Percentiles rank a stretch among this genome's conserved stretches.
These are phyloP conservation scores for Pocillopora verrucosa DNA, from an alignment of 64 coral and sea anemone species.

Conservation along the genomic window DNA sequence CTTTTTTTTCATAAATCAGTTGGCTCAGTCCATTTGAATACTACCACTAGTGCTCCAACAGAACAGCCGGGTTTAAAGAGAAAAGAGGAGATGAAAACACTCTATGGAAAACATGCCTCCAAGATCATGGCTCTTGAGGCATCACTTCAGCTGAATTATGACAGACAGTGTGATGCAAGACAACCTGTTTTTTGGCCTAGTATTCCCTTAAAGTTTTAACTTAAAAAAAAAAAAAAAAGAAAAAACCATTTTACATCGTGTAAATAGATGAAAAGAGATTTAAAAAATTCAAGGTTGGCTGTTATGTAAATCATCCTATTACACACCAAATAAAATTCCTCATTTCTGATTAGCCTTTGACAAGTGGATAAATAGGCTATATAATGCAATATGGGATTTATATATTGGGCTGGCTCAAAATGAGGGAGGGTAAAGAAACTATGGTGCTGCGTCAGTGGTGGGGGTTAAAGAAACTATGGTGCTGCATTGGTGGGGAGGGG, in stretches of 20 bases:
- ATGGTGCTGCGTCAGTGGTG: too few species aligned
- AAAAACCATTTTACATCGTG: not conserved
- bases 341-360: too few species aligned
- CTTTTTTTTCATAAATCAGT: slow-evolving; percentile 13
- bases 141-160: slow-evolving; percentile 82
- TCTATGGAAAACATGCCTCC: slow-evolving; percentile 80
- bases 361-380: too few species aligned
- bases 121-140: slow-evolving; percentile 86
- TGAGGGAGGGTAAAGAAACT: too few species aligned
- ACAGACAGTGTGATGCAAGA: slow-evolving; percentile 78
- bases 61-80: slow-evolving; percentile 75
- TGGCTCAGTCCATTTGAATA: slow-evolving; percentile 73
- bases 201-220: slow-evolving; percentile 94
- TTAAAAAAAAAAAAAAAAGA: not conserved
- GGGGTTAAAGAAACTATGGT: too few species aligned
- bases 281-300: too few species aligned
- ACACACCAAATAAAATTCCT: too few species aligned
- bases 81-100: slow-evolving; percentile 75
- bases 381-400: too few species aligned
- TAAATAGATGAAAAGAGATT: not conserved
- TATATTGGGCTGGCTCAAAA: too few species aligned
- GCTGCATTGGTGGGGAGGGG: too few species aligned
- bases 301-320: too few species aligned
- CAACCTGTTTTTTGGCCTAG: slow-evolving; percentile 95
- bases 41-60: slow-evolving; percentile 70